A percentile compares a stretch with the other conserved stretches of the same genome.
These are phyloP conservation scores for Eucidaris tribuloides DNA, from an alignment of 35 echinoderm and acorn worm species.

Conservation along the genomic window DNA sequence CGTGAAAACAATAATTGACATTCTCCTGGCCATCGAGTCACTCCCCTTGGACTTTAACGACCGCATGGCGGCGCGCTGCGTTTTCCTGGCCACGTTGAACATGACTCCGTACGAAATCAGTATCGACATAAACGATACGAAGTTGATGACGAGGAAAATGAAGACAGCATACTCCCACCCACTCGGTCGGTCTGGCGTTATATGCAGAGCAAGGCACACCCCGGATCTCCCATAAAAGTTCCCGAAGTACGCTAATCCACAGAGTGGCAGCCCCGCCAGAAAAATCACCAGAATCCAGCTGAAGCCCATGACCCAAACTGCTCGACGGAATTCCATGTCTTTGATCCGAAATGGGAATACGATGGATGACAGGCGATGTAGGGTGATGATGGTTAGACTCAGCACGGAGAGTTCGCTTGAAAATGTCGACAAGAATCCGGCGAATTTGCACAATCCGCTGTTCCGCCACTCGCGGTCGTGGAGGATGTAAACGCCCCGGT, in stretches of 20 bases:
- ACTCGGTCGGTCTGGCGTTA: constrained; percentile 58
- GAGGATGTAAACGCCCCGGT: constrained; percentile 72
- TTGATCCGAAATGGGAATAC: constrained; percentile 97
- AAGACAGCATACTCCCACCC: constrained; percentile 98
- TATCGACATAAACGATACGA: constrained; percentile 78
- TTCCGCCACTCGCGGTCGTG: constrained; percentile 61
- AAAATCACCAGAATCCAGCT: constrained; percentile 69
- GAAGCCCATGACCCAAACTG: constrained; percentile 71
- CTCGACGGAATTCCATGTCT: constrained; percentile 81
- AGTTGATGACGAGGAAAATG: constrained; percentile 84
- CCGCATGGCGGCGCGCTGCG: constrained; percentile 74
- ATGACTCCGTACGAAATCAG: constrained; percentile 79
- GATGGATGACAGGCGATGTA: constrained; percentile 78
- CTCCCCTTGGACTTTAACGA: constrained; percentile 47
- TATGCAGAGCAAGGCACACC: constrained; percentile 90
- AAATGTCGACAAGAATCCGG: constrained; percentile 94
- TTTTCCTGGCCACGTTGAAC: constrained; percentile 89
- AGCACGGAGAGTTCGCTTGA: constrained; percentile 97
- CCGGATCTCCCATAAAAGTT: constrained; percentile 94
- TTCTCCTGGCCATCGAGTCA: constrained; percentile 88
- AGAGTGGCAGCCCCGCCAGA: constrained; percentile 62
- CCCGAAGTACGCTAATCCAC: constrained; percentile 78
- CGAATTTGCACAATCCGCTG: constrained; percentile 72
- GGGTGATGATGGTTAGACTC: constrained; percentile 90
- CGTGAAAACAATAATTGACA: constrained; percentile 92